Evolutionary conservation across 2,888 invertebrate species (phyloP).

Genomic region (Ophioninae sp.): DNA sequence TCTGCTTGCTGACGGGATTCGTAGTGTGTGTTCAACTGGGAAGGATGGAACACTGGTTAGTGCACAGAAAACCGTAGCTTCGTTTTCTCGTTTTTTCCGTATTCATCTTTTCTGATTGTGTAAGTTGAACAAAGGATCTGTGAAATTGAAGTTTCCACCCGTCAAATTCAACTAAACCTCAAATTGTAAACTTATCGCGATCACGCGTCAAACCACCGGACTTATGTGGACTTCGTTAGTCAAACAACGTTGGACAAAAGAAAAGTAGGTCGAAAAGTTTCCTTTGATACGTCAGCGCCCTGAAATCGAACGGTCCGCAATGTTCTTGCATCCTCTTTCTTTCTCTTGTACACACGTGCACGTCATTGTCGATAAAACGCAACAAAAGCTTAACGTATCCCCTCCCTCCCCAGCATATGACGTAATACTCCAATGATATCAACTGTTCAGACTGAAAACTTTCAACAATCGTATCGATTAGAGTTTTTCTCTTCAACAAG

Average conservation of each 20-base stretch:
- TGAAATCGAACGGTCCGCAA: slow-evolving; percentile 38
- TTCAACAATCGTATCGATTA: background rate
- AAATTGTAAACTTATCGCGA: background rate
- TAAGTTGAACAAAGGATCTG: too few species aligned
- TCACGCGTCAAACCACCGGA: slow-evolving; percentile 8
- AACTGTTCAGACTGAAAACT: background rate
- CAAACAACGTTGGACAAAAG: background rate
- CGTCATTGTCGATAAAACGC: slow-evolving; percentile 12
- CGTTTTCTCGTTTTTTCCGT: too few species aligned
- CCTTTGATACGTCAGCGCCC: background rate
- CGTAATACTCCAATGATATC: background rate
- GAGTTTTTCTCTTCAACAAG: background rate
- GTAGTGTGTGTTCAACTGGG: too few species aligned
- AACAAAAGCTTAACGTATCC: background rate
- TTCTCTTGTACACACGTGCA: background rate
- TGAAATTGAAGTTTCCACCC: background rate
- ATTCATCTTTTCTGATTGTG: background rate
- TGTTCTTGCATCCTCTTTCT: slow-evolving; percentile 1
- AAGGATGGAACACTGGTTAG: too few species aligned
- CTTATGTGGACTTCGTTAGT: slow-evolving; percentile 16
- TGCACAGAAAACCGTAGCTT: too few species aligned
- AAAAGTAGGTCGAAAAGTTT: slow-evolving; percentile 48
- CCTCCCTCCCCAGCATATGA: background rate
- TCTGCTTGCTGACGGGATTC: too few species aligned
- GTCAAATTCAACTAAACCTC: slow-evolving; percentile 1